These are phyloP conservation scores for Dufourea novaeangliae DNA, from an alignment of 1,140 invertebrate species.

Conservation along the genomic window DNA sequence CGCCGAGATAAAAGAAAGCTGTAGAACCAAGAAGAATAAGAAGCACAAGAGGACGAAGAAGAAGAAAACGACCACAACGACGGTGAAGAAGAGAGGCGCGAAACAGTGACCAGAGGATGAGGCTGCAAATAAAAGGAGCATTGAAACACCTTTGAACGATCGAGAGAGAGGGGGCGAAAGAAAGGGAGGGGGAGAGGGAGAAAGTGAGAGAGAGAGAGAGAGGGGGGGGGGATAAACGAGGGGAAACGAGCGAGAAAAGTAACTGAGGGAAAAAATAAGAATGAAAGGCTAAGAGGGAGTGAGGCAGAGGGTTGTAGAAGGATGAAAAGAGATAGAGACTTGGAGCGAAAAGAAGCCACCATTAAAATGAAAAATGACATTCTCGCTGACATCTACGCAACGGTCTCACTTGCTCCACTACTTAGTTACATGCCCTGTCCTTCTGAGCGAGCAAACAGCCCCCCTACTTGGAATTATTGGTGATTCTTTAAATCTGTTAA, in stretches of 20 bases:
- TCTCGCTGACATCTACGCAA: constrained; percentile 62
- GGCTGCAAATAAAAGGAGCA: constrained; percentile 31
- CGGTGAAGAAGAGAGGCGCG: constrained; percentile 17
- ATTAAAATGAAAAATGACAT: constrained; percentile 83
- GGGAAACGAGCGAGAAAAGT: constrained; percentile 14
- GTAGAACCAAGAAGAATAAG: constrained; percentile 51
- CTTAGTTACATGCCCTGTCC: constrained; percentile 52
- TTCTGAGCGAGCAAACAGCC: constrained; percentile 54
- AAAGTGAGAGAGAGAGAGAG: background rate
- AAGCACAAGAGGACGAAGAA: constrained; percentile 23
- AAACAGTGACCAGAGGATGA: constrained; percentile 21
- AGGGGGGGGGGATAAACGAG: background rate
- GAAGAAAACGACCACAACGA: constrained; percentile 42
- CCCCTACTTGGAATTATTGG: constrained; percentile 61
- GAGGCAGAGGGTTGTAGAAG: background rate
- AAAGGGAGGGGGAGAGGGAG: background rate
- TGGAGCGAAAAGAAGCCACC: constrained; percentile 68
- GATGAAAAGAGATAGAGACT: constrained; percentile 23
- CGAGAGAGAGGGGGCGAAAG: constrained; percentile 7
- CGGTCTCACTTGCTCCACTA: constrained; percentile 52
- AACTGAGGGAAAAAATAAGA: constrained; percentile 43
- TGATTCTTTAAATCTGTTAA: constrained; percentile 81
- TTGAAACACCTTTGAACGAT: background rate
- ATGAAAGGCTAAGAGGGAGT: constrained; percentile 1
- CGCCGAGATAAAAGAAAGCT: constrained; percentile 77